Base-by-base conservation (phyloP, 2,113 vertebrate genomes). In the Nothocercus nigrocapillus region DNA sequence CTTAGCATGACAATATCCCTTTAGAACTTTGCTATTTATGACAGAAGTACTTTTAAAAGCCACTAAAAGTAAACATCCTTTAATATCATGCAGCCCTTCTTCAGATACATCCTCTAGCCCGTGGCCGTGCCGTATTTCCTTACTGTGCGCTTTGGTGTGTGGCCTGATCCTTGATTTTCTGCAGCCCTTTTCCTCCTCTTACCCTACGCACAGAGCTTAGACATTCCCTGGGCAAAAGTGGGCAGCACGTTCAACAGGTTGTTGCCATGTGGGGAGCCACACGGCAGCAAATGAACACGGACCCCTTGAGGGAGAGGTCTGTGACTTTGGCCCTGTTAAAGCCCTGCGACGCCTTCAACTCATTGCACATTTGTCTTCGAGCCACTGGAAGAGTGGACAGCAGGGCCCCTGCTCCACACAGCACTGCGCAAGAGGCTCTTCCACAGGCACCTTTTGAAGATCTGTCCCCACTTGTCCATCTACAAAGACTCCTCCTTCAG, bases 291-390 rank as follows among this genome's bases (percentile, higher is more conserved):
- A 58, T 1, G 7, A 24, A 30, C 34, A 70, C 2, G 51, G 9
- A 1, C 45, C 47, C 27, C 28, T 25, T 15, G 30, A 58, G 15
- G 30, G 5, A 6, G 17, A 10, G 25, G 22, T 21, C 63, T 11
- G 21, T 1, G 27, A 2, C 32, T 22, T 27, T 61, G 53, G 21
- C 54, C 54, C 0, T 0, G 16, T 1, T 6, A 28, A 28, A n/a
- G 63, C 45, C 22, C 21, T 0, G 10, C 12, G 21, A 69, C 36
- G 17, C 27, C 54, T 54, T 47, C 79, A 24, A 2, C 45, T 45
- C 36, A 5, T 2, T 2, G 36, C 51, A 25, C 30, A 34, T 20
- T 8, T 7, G 7, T 28, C 3, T 15, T 3, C 1, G 4, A 19
- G 68, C 51, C 24, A 13, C 19, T 4, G 15, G 51, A 30, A 38